Base-by-base conservation (phyloP, 1,140 invertebrate species). In the Meloidogyne chitwoodi region DNA sequence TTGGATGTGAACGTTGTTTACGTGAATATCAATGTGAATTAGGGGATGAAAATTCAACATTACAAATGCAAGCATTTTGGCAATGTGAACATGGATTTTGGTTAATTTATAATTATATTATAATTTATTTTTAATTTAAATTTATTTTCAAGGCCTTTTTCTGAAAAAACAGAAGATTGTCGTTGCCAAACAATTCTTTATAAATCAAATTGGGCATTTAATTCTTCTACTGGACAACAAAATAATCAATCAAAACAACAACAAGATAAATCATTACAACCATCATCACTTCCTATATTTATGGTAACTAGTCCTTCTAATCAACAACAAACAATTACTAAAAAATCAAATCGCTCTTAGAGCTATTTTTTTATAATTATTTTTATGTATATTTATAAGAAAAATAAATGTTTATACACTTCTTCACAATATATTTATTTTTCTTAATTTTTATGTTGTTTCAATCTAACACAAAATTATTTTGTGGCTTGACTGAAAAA, bases 1-100 rank as follows among this genome's bases (percentile, higher is more conserved):
- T 86, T 34, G 85, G 85, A 12, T 86, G 85, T 77, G 85, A 86
- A 62, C 63, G 84, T 11, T 86, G 85, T 71, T 66, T 86, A 24
- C 77, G 79, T 22, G 80, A 85, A 29, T 75, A 84, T 29, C 83
- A 68, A 22, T 86, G 85, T 71, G 85, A 87, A 71, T 75, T 86
- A 22, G 87, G 48, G n/a, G 48, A 85, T 26, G 44, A 64, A n/a
- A 69, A 77, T 11, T 74, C 68, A 19, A 61, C 75, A 19, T 75
- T 44, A 26, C 74, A 81, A n/a, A 78, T 79, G 24, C 77, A 80
- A 38, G 85, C 85, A 2, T 86, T 84, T 74, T 83, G 85, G 69
- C 82, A 86, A 68, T 86, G 84, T 62, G 77, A 83, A 11, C 83
- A 87, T 68, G 83, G 76, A 10, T 56, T 85, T 2, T 70, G 78